Evolutionary conservation across 1,140 invertebrate genomes (phyloP).

Genomic region (Thrips palmi): DNA sequence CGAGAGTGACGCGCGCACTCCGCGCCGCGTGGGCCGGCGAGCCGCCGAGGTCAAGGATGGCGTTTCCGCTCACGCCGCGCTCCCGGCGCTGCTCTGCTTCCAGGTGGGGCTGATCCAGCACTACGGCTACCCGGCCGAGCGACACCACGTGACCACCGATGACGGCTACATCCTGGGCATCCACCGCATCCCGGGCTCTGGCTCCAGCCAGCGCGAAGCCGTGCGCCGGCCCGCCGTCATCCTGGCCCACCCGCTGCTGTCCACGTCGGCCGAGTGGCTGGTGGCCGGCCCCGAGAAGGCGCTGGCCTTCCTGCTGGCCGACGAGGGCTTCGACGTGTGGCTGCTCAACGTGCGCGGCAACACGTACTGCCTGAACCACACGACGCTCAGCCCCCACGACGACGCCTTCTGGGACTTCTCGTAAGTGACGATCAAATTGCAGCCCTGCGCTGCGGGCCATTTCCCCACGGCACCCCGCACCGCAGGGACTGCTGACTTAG

Average conservation of each 20-base stretch:
- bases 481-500: too few relatives aligned
- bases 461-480: too few relatives aligned
- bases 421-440: constrained; percentile 13
- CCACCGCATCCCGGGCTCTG: constrained; percentile 41
- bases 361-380: constrained; percentile 35
- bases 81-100: too few relatives aligned
- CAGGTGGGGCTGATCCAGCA: constrained; percentile 31
- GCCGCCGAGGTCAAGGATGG: too few relatives aligned
- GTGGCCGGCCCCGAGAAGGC: constrained; percentile 37
- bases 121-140: constrained; percentile 46
- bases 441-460: background rate
- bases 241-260: constrained; percentile 49
- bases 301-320: constrained; percentile 36
- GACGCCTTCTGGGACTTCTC: constrained; percentile 35
- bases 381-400: constrained; percentile 24
- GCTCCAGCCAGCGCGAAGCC: constrained; percentile 28
- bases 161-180: constrained; percentile 55
- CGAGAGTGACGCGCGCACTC: too few relatives aligned
- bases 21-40: too few relatives aligned
- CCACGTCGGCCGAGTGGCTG: constrained; percentile 44
- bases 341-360: constrained; percentile 46
- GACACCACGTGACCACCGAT: constrained; percentile 39
- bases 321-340: constrained; percentile 51
- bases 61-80: constrained; percentile 10
- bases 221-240: constrained; percentile 30